Base-by-base conservation (phyloP, 2,888 invertebrate genomes). In the Diplolepis rosae region DNA sequence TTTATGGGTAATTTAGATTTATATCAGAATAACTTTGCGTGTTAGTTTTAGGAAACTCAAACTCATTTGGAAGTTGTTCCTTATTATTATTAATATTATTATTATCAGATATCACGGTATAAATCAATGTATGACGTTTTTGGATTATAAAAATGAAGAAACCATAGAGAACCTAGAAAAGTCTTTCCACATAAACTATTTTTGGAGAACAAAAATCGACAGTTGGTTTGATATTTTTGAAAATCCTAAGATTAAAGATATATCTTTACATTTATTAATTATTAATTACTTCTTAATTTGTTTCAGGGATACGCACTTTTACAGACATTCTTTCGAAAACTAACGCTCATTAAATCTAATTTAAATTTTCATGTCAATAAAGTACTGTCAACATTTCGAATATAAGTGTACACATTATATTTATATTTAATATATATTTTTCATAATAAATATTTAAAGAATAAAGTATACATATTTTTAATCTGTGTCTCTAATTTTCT, bases 131-230 rank as follows among this genome's bases (percentile, higher is more conserved):
- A 68, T 84, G n/a, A 83, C 79, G 54, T 65, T 45, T 9, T 39
- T 86, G 22, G 75, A 87, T 69, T 83, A 80, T 42, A 82, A 78
- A 68, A 72, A 78, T 22, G 78, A 76, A 35, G 76, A 78, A 2
- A 82, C 77, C 18, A 69, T 85, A 42, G 70, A 80, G 32, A 73
- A 77, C 68, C 71, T 88, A 68, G 71, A 66, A 2, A 71, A 79
- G 24, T 78, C 80, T 22, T 80, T 87, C 6, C 35, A 61, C 1
- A 27, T 61, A 7, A 24, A 35, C 4, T 61, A 18, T 18, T 45
- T 24, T 1, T 61, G 61, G 61, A 61, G 2, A 6, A 24, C 22
- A 22, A 61, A 27, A 13, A 32, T 61, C n/a, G 24, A 24, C 6
- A 39, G 27, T 39, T 4, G 24, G 24, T 61, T 39, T 35, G 2